Conservation (phyloP, 2,797 vertebrate genomes). For the Betta splendens region DNA sequence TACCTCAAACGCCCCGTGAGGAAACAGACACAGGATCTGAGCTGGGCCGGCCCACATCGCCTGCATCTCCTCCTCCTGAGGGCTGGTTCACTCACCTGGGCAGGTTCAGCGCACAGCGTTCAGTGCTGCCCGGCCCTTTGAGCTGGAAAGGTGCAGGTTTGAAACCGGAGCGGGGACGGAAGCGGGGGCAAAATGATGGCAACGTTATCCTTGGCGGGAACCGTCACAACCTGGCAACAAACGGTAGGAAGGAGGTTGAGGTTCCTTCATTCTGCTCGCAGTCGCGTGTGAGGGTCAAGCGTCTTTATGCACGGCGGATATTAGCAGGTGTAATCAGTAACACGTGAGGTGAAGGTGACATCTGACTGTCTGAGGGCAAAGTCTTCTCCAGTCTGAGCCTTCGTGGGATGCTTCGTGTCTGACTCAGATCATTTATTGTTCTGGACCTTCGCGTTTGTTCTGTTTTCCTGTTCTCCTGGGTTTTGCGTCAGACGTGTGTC, state of each 20-base stretch:
- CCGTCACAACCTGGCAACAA: constrained; percentile 67
- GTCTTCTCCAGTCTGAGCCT: neutral
- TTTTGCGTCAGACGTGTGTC: constrained; percentile 25
- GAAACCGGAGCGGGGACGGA: constrained; percentile 23
- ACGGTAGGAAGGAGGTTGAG: constrained; percentile 70
- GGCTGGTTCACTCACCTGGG: constrained; percentile 64
- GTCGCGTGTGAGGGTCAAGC: neutral
- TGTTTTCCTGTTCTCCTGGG: no score
- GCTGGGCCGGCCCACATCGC: constrained; percentile 30
- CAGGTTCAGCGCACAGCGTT: constrained; percentile 62
- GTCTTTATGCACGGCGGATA: no score
- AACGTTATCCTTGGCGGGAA: constrained; percentile 71
- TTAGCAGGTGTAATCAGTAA: neutral
- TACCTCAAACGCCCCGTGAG: constrained; percentile 20
- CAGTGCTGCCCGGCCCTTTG: neutral
- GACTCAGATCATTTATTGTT: neutral
- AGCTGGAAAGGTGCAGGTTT: constrained; percentile 23
- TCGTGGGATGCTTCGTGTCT: neutral
- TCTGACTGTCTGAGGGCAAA: neutral
- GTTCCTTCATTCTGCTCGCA: neutral
- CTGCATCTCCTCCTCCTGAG: constrained; percentile 52
- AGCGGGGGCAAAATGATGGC: constrained; percentile 73
- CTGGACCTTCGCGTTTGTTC: no score
- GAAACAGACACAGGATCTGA: constrained; percentile 11
- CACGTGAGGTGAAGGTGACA: neutral